Conservation (phyloP, 2,113 vertebrate genomes). For the Columbina picui region DNA sequence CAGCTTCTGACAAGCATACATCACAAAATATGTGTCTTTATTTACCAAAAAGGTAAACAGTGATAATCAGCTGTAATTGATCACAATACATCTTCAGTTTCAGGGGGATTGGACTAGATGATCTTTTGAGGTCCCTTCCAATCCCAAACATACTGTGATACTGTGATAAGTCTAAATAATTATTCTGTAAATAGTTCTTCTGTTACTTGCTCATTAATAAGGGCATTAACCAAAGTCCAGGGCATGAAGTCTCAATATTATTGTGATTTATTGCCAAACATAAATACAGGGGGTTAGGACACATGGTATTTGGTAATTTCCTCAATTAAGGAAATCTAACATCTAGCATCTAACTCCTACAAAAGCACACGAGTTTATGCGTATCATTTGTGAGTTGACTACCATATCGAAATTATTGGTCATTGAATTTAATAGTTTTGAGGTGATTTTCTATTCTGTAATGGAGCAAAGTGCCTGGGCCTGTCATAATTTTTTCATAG, state of each 20-base stretch:
- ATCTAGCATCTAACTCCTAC: neutral
- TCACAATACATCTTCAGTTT: slow-evolving; percentile 50
- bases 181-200: neutral
- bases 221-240: neutral
- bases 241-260: neutral
- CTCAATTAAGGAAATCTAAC: slow-evolving; percentile 37
- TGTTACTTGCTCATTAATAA: slow-evolving; percentile 5
- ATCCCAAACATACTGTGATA: too few relatives aligned
- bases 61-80: slow-evolving; percentile 32
- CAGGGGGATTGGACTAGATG: too few relatives aligned
- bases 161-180: slow-evolving; percentile 26
- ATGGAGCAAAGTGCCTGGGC: neutral
- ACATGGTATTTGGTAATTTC: neutral
- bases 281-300: neutral
- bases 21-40: slow-evolving; percentile 39
- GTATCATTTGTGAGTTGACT: neutral
- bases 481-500: neutral
- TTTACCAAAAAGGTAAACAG: slow-evolving; percentile 45
- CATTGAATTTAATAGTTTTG: neutral
- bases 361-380: neutral
- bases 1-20: slow-evolving; percentile 28
- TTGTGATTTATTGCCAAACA: neutral
- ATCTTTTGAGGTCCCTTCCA: too few relatives aligned
- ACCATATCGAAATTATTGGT: neutral
- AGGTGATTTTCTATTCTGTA: neutral